These are phyloP conservation scores for Buathra laborator DNA, from an alignment of 2,888 invertebrate species.

Conservation along the genomic window DNA sequence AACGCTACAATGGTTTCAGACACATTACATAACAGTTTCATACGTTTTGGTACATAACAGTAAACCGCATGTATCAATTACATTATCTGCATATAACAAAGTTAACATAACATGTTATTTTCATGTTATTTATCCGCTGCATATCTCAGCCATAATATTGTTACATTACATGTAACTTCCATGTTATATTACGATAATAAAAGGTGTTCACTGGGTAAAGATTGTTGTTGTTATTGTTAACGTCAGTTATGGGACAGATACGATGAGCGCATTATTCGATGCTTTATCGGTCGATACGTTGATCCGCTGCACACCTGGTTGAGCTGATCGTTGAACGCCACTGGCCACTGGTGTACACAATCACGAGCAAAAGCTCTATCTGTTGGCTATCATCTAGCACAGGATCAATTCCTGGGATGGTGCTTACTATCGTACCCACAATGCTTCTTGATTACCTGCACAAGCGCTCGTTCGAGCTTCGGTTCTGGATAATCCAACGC, in stretches of 20 bases:
- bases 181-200: no score
- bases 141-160: no score
- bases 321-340: conserved; percentile 33
- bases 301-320: conserved; percentile 25
- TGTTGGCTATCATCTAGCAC: conserved; percentile 48
- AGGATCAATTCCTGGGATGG: conserved; percentile 55
- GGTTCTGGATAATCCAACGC: conserved; percentile 11
- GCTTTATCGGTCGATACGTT: conserved; percentile 5
- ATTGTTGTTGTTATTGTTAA: background rate
- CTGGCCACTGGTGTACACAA: conserved; percentile 7
- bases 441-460: conserved; percentile 49
- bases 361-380: conserved; percentile 10
- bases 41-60: no score
- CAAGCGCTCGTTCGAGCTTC: conserved; percentile 26
- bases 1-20: no score
- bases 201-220: background rate
- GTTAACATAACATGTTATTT: no score
- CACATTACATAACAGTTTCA: no score
- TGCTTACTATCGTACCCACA: conserved; percentile 39
- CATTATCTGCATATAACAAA: no score
- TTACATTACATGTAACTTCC: no score
- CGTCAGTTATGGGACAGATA: background rate
- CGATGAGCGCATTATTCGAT: conserved; percentile 25
- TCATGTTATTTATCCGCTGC: no score
- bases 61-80: no score